Conservation (phyloP, 2,797 vertebrate genomes). For the Amblyopsis hoosieri region DNA sequence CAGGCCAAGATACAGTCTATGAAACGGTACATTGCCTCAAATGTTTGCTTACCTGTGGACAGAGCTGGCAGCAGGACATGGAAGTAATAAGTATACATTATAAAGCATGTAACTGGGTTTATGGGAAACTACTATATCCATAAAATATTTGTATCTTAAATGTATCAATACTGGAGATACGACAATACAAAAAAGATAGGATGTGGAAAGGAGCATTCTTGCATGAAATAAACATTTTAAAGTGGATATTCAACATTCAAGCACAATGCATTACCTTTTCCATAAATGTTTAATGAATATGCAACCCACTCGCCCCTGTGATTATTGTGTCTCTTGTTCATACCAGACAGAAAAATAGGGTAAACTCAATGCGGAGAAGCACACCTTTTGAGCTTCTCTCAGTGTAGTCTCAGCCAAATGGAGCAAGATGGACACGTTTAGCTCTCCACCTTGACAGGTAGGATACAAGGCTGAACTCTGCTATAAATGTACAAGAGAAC, state of each 20-base stretch:
- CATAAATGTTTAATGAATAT: conserved; percentile 74
- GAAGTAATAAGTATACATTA: too few species aligned
- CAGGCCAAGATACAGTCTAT: background rate
- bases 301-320: conserved; percentile 50
- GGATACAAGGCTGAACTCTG: conserved; percentile 62
- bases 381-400: conserved; percentile 41
- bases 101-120: too few species aligned
- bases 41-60: background rate
- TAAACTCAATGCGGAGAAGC: conserved; percentile 38
- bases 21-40: background rate
- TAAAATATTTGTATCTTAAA: too few species aligned
- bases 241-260: conserved; percentile 34
- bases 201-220: conserved; percentile 19
- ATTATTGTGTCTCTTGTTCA: conserved; percentile 50
- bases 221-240: conserved; percentile 17
- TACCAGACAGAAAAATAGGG: conserved; percentile 28
- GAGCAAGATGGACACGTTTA: conserved; percentile 71
- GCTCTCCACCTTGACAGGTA: conserved; percentile 69
- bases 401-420: conserved; percentile 43
- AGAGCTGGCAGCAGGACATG: too few species aligned
- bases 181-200: background rate
- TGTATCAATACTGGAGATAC: too few species aligned
- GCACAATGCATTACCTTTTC: conserved; percentile 56
- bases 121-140: too few species aligned
- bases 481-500: conserved; percentile 67